Evolutionary conservation across 1,140 invertebrate species (phyloP).

Genomic region (Pectinophora gossypiella): DNA sequence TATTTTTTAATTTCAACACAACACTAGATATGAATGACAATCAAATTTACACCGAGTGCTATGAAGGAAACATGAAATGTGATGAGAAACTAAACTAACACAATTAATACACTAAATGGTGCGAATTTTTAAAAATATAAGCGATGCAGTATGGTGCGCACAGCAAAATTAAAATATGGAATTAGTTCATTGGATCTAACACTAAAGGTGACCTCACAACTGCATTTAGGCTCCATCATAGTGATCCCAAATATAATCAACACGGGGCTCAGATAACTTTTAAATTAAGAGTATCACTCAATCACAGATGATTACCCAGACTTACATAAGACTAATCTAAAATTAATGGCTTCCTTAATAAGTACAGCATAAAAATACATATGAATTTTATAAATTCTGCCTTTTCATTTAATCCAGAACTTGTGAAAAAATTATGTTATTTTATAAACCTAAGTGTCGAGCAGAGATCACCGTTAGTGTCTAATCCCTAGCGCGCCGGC

Average conservation of each 20-base stretch:
- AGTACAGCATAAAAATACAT: too few relatives aligned
- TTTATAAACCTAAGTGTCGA: too few relatives aligned
- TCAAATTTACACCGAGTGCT: slow-evolving; percentile 23
- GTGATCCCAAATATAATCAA: too few relatives aligned
- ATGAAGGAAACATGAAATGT: slow-evolving; percentile 8
- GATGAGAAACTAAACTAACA: slow-evolving; percentile 19
- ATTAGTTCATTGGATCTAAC: not conserved
- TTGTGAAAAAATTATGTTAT: too few relatives aligned
- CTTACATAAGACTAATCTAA: too few relatives aligned
- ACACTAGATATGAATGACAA: slow-evolving; percentile 21
- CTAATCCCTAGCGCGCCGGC: slow-evolving; percentile 7
- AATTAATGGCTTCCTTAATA: too few relatives aligned
- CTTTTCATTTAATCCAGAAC: too few relatives aligned
- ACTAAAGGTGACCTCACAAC: not conserved
- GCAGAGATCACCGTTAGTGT: slow-evolving; percentile 18
- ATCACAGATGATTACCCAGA: too few relatives aligned
- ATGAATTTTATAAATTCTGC: too few relatives aligned
- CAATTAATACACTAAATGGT: slow-evolving; percentile 13
- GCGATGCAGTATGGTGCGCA: slow-evolving; percentile 17
- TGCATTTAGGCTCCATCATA: too few relatives aligned
- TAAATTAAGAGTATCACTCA: too few relatives aligned
- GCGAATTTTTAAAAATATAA: slow-evolving; percentile 15
- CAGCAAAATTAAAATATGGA: not conserved
- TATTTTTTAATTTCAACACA: slow-evolving; percentile 39
- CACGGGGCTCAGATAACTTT: too few relatives aligned